phyloP scores from a whole-genome alignment of 30 jellyfish, hydroid and myxozoan genomes.

The Chironex yamaguchii region DNA sequence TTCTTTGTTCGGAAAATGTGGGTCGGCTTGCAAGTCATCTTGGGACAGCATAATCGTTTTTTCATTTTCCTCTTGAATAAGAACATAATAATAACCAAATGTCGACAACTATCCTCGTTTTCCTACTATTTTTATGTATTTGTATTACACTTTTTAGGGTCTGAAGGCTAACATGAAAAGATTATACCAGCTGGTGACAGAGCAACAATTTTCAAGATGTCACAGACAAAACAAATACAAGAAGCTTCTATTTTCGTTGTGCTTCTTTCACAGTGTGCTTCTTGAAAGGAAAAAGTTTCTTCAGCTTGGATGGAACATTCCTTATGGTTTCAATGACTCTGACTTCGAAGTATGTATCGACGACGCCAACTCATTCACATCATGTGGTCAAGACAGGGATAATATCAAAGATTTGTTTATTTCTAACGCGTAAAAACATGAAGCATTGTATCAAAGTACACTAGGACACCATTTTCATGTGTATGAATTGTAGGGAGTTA shows the following conservation, averaged over 20 bases:
- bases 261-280: conserved; percentile 97
- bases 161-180: conserved; percentile 98
- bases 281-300: conserved; percentile 92
- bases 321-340: conserved; percentile 96
- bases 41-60: too few relatives aligned
- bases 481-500: too few relatives aligned
- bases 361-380: too few relatives aligned
- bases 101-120: not conserved
- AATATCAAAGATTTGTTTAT: too few relatives aligned
- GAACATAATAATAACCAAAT: too few relatives aligned
- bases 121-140: not conserved
- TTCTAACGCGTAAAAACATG: too few relatives aligned
- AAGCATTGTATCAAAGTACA: too few relatives aligned
- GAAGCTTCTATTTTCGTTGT: conserved; percentile 88
- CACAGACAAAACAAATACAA: conserved; percentile 90
- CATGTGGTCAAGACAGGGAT: too few relatives aligned
- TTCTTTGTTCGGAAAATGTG: too few relatives aligned
- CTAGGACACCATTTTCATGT: too few relatives aligned
- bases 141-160: conserved; percentile 67
- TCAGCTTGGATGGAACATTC: conserved; percentile 98
- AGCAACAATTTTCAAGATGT: conserved; percentile 89
- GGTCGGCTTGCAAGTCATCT: too few relatives aligned
- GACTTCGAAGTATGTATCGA: conserved; percentile 84
- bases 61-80: too few relatives aligned
- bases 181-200: conserved; percentile 95